Evolutionary conservation across 2,113 vertebrate species (phyloP), one percentile per base, ranked within the genome.

Genomic region (Peromyscus polionotus): DNA sequence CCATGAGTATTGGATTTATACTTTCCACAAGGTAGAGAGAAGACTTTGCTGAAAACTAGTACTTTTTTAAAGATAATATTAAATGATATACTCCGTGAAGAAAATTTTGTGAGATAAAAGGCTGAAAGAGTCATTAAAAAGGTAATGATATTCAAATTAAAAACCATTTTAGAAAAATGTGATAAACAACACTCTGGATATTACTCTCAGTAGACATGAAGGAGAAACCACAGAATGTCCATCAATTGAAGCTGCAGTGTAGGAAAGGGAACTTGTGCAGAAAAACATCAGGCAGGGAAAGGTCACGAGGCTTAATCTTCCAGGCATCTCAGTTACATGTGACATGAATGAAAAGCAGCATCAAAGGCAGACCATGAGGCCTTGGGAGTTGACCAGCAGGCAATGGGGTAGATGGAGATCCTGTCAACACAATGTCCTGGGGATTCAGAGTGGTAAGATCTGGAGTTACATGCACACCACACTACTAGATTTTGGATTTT

Each of bases 361-460:
- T 5, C 22, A 17, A 7, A 3, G 28, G 0, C 4, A 17, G 5
- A 59, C 1, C 2, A 1, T 5, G 4, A 10, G 5, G 9, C 4
- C 39, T 59, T 0, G 17, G 39, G 14, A 12, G 2, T 45, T 3
- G 7, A 31, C 5, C 3, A n/a, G 0, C 10, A 88, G 8, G 7
- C 17, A 80, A 31, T 90, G n/a, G 20, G 24, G 11, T 39, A 90
- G 83, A 36, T 19, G 22, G 26, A 77, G 7, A 75, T 79, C 63
- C 39, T 54, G 26, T 80, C n/a, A 59, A 31, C 0, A 31, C 13
- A 86, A 19, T 59, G 3, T 68, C 63, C 8, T 36, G 7, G 28
- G 11, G 31, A 93, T 13, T 61, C 31, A 39, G 39, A 94, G 61
- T 79, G 20, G 54, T 7, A 45, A 51, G 12, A 81, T 39, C n/a